These are phyloP conservation scores for Cosmopolites sordidus DNA, from an alignment of 2,888 invertebrate genomes.

Conservation along the genomic window DNA sequence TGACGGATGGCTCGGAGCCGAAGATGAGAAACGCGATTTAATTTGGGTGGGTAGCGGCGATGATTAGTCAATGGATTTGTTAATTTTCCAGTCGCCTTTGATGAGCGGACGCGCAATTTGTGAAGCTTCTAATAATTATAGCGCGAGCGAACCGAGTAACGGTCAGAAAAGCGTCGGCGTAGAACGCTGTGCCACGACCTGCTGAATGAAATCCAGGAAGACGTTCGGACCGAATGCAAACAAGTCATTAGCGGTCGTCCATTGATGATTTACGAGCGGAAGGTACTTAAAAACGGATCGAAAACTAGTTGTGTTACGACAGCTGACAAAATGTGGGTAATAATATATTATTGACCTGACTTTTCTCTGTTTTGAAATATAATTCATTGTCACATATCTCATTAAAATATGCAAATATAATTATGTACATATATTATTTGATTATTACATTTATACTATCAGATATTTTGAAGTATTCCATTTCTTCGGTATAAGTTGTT, in stretches of 20 bases:
- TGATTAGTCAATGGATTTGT: constrained; percentile 41
- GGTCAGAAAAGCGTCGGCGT: constrained; percentile 2
- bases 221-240: constrained; percentile 7
- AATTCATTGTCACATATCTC: no score
- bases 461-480: no score
- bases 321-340: no score
- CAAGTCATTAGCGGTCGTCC: constrained; percentile 20
- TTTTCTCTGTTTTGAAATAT: no score
- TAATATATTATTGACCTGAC: no score
- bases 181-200: background rate
- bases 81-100: constrained; percentile 25
- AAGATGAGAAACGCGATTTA: constrained; percentile 25
- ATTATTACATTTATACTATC: no score
- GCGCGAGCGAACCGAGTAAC: constrained; percentile 7
- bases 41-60: constrained; percentile 31
- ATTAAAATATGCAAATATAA: no score
- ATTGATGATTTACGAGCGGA: background rate
- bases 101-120: constrained; percentile 23
- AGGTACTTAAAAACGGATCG: background rate
- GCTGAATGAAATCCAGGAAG: constrained; percentile 21
- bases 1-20: constrained; percentile 23
- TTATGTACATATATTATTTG: no score
- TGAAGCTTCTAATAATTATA: constrained; percentile 6
- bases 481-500: no score
- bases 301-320: background rate